These are phyloP conservation scores for Phataginus tricuspis DNA, from an alignment of 2,797 vertebrate genomes.

Conservation along the genomic window DNA sequence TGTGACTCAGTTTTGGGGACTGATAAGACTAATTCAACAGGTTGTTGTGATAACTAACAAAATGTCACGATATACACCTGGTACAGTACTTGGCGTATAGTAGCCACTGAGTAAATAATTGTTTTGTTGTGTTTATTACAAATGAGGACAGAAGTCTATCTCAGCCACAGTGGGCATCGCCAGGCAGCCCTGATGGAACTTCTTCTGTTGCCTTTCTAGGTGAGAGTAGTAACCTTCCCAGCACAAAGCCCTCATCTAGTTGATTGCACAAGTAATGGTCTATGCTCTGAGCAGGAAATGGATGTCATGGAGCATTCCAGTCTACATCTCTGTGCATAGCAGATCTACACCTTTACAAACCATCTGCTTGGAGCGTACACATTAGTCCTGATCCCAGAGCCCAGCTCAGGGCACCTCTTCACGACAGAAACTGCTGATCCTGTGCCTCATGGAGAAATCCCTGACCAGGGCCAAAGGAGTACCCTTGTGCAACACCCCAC, in stretches of 20 bases:
- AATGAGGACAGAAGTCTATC: not conserved
- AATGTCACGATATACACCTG: not conserved
- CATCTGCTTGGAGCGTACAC: not conserved
- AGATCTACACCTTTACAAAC: not conserved
- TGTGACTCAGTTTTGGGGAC: not conserved
- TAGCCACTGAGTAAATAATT: not conserved
- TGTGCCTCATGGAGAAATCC: not conserved
- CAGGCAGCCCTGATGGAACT: not conserved
- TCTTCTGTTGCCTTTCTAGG: not conserved
- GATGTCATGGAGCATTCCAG: not conserved
- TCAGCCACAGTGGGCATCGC: not conserved
- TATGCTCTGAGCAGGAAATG: not conserved
- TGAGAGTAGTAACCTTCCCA: not conserved
- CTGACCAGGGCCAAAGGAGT: not conserved
- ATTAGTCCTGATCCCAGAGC: not conserved
- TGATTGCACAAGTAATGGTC: not conserved
- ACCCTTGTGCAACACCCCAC: not conserved
- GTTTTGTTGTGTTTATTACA: not conserved
- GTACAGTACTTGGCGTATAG: not conserved
- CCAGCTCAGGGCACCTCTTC: not conserved
- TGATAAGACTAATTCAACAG: not conserved
- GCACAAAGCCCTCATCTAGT: not conserved
- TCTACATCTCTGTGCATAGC: not conserved
- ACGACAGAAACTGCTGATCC: not conserved
- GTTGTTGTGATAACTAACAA: not conserved